These are phyloP conservation scores for Dascillus cervinus DNA, from an alignment of 2,888 invertebrate genomes.

Conservation along the genomic window DNA sequence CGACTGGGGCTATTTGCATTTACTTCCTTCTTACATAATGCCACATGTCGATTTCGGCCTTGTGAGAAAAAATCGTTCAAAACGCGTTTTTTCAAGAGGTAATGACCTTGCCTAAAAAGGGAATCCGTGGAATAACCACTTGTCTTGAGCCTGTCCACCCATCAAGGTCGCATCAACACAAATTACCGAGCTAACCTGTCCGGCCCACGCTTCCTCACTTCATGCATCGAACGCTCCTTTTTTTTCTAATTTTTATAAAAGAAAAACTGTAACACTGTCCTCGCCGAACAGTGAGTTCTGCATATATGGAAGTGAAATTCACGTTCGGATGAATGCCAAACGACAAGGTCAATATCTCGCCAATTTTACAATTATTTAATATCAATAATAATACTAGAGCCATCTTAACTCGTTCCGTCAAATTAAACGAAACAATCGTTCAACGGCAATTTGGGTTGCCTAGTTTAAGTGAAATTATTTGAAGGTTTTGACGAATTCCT, in stretches of 20 bases:
- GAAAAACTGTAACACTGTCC: too few species aligned
- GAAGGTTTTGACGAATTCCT: too few species aligned
- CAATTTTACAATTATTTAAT: not conserved
- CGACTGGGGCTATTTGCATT: too few species aligned
- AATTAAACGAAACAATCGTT: not conserved
- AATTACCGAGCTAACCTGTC: too few species aligned
- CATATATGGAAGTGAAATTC: conserved; percentile 9
- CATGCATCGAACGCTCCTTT: too few species aligned
- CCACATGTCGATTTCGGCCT: conserved; percentile 5
- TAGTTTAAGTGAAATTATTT: too few species aligned
- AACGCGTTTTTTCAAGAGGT: conserved; percentile 3
- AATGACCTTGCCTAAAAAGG: conserved; percentile 5
- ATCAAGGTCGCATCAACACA: too few species aligned
- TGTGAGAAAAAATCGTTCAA: conserved; percentile 6
- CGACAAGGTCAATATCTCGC: conserved; percentile 7
- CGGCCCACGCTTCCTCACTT: too few species aligned
- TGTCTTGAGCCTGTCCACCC: too few species aligned
- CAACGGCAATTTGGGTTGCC: not conserved
- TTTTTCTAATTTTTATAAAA: too few species aligned
- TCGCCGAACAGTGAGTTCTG: conserved; percentile 4
- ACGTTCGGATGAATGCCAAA: conserved; percentile 3
- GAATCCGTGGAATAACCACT: conserved; percentile 5
- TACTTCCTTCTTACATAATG: too few species aligned
- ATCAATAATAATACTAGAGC: not conserved
- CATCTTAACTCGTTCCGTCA: not conserved